phyloP scores from a whole-genome alignment of 2,888 invertebrate genomes.

The Hesperia comma region DNA sequence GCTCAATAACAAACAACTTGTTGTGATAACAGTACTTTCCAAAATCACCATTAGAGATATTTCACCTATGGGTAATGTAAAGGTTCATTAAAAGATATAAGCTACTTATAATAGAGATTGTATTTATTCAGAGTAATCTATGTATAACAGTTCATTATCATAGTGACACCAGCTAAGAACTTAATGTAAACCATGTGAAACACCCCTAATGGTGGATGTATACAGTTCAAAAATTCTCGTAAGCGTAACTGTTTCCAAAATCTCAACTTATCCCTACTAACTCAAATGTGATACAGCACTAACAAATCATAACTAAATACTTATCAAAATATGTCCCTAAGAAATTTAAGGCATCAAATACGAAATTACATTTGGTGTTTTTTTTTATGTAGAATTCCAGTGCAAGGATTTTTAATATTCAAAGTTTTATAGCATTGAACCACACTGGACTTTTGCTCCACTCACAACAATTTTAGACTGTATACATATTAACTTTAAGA shows the following conservation, averaged over 20 bases:
- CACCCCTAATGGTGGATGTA: constrained; percentile 32
- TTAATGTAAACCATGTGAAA: constrained; percentile 23
- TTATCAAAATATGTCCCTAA: not conserved
- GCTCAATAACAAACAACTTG: constrained; percentile 28
- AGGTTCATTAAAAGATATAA: constrained; percentile 14
- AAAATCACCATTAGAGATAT: constrained; percentile 30
- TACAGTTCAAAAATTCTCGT: constrained; percentile 18
- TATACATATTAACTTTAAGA: constrained; percentile 11
- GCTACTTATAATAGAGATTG: constrained; percentile 8
- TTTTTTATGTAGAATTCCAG: not conserved
- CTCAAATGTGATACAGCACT: not conserved
- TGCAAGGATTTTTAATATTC: not conserved
- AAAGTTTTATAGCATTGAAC: not conserved
- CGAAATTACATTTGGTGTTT: not conserved
- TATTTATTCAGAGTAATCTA: constrained; percentile 9
- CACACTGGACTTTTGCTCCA: not conserved
- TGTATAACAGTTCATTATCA: not conserved
- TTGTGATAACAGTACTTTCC: constrained; percentile 32
- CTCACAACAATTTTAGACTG: constrained; percentile 23
- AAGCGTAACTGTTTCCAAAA: constrained; percentile 7
- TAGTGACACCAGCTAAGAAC: constrained; percentile 11
- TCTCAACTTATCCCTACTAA: not conserved
- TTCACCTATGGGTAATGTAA: constrained; percentile 19
- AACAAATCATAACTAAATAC: not conserved
- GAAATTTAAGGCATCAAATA: not conserved